Base-by-base conservation (phyloP, 2,113 vertebrate species). In the Xenopus laevis region DNA sequence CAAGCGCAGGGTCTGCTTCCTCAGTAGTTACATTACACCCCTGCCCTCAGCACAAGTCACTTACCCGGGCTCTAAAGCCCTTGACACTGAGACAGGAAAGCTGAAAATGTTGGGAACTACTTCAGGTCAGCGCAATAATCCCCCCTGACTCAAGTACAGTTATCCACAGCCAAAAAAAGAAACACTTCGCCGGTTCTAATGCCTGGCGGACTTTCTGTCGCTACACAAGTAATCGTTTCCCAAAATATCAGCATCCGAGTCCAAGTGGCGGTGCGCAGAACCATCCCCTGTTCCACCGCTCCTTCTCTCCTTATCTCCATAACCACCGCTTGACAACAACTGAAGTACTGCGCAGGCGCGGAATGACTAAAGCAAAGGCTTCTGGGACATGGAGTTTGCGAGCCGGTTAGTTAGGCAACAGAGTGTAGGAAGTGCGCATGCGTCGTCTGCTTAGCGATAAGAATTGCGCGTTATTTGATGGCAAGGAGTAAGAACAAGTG, bases 251-350 rank as follows among this genome's bases (percentile, higher is more conserved):
- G 57, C 57, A 17, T 10, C 20, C 17, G 2, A 59, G 17, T n/a
- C 57, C 10, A 13, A 15, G 33, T 10, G 57, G 57, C 20, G n/a
- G 8, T 16, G 7, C 16, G 13, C 45, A 52, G 15, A 1, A 1
- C 7, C 13, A 44, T 10, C 2, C 40, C n/a, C 52, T 10, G 59
- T 12, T 40, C 33, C 45, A 17, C 7, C 23, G 21, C 16, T 44
- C 13, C 62, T 53, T 53, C 52, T 59, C 58, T 21, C 68, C 60
- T 5, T 7, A 87, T 92, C 90, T 86, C 90, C 89, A 90, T 91
- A 89, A 88, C 88, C 87, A 90, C 88, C 81, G 80, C 52, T 82
- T 85, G 85, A 90, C 89, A 91, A 91, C 89, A 86, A 81, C 78
- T 40, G 16, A 13, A 17, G 12, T 15, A 1, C 17, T 84, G 88